phyloP scores from a whole-genome alignment of 2,113 vertebrate species.

The Equus quagga region DNA sequence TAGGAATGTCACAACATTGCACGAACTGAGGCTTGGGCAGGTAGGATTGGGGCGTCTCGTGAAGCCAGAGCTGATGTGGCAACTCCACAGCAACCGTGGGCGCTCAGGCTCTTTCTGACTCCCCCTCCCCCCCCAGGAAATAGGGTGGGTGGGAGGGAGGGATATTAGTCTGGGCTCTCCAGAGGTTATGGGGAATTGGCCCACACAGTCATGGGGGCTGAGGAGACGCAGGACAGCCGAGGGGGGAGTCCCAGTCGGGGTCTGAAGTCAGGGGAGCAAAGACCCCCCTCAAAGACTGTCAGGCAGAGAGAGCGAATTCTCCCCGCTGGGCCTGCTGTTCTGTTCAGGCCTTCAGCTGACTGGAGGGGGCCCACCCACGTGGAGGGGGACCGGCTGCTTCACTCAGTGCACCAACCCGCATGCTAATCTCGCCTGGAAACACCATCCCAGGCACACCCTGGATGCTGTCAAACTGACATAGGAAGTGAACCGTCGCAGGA shows the following conservation, averaged over 20 bases:
- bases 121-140: no score
- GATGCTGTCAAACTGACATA: neutral
- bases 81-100: no score
- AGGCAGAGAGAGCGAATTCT: neutral
- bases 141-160: no score
- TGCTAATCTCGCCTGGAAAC: no score
- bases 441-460: neutral
- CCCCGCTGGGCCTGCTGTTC: neutral
- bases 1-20: neutral
- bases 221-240: rapidly evolving
- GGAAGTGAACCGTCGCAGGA: neutral
- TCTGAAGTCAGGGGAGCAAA: neutral
- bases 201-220: neutral
- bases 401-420: neutral
- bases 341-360: neutral
- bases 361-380: neutral
- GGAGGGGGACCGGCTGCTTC: neutral
- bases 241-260: neutral
- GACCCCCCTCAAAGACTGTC: neutral
- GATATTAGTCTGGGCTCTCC: neutral
- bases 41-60: no score
- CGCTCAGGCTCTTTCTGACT: neutral
- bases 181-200: neutral
- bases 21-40: rapidly evolving
- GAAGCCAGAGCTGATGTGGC: neutral